A percentile compares a stretch with the other conserved stretches of the same genome.
These are phyloP conservation scores for Augochlorella aurata DNA, from an alignment of 2,888 invertebrate genomes.

Conservation along the genomic window DNA sequence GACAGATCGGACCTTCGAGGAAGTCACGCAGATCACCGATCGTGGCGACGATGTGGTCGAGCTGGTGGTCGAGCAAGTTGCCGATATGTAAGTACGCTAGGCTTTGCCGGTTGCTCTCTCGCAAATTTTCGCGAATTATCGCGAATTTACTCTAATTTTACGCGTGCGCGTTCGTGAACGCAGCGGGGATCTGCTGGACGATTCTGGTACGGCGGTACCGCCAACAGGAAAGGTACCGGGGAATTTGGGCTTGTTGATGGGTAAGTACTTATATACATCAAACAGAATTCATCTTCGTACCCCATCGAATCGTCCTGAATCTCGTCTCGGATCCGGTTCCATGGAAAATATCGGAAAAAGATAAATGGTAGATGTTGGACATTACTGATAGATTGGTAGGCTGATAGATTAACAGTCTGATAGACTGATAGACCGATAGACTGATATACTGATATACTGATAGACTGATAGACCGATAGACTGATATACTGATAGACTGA, in stretches of 20 bases:
- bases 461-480: too few relatives aligned
- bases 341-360: not conserved
- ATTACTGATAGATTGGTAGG: not conserved
- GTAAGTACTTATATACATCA: conserved; percentile 72
- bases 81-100: conserved; percentile 84
- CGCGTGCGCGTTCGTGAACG: conserved; percentile 77
- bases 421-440: too few relatives aligned
- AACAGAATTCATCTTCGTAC: not conserved
- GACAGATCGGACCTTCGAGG: conserved; percentile 96
- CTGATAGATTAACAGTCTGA: too few relatives aligned
- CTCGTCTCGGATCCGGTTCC: not conserved
- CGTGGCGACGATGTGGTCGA: conserved; percentile 93
- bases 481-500: too few relatives aligned
- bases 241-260: conserved; percentile 85
- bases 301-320: not conserved
- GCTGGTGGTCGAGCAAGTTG: conserved; percentile 91
- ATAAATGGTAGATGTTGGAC: conserved; percentile 18
- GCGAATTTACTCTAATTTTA: not conserved
- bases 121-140: not conserved
- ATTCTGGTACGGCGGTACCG: conserved; percentile 82
- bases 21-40: conserved; percentile 95
- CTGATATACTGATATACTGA: too few relatives aligned
- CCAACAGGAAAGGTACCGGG: conserved; percentile 76
- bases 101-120: too few relatives aligned
- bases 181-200: conserved; percentile 87